A percentile compares a stretch with the other conserved stretches of the same genome.
Evolutionary conservation across 2,797 vertebrate species (phyloP).

Genomic region (Neosalanx taihuensis): DNA sequence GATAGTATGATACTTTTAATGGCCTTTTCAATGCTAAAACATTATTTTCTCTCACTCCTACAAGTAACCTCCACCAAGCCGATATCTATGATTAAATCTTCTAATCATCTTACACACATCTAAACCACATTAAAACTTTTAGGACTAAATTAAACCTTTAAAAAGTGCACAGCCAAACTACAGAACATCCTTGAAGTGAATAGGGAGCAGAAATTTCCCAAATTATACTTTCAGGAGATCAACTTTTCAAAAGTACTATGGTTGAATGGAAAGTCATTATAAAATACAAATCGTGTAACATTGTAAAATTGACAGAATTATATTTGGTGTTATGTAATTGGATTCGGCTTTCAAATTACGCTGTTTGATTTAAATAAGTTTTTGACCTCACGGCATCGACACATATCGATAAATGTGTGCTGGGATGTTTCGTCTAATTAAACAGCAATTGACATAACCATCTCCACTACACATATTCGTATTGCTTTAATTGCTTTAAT

Average conservation of each 20-base stretch:
- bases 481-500: constrained; percentile 24
- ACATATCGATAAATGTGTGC: constrained; percentile 31
- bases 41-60: neutral
- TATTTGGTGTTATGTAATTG: neutral
- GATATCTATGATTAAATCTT: neutral
- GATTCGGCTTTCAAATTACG: neutral
- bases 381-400: constrained; percentile 6
- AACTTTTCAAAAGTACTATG: neutral
- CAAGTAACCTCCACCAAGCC: neutral
- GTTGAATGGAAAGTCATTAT: neutral
- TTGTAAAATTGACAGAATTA: neutral
- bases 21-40: neutral
- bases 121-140: neutral
- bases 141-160: neutral
- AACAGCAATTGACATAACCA: constrained; percentile 18
- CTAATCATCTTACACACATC: neutral
- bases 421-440: constrained; percentile 42
- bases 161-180: neutral
- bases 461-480: constrained; percentile 24
- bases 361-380: neutral
- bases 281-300: neutral
- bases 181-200: neutral
- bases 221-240: too few species aligned
- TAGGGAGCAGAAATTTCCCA: neutral
- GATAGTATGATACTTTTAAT: neutral